These are phyloP conservation scores for Anorthoa munda DNA, from an alignment of 2,888 invertebrate genomes.

Conservation along the genomic window DNA sequence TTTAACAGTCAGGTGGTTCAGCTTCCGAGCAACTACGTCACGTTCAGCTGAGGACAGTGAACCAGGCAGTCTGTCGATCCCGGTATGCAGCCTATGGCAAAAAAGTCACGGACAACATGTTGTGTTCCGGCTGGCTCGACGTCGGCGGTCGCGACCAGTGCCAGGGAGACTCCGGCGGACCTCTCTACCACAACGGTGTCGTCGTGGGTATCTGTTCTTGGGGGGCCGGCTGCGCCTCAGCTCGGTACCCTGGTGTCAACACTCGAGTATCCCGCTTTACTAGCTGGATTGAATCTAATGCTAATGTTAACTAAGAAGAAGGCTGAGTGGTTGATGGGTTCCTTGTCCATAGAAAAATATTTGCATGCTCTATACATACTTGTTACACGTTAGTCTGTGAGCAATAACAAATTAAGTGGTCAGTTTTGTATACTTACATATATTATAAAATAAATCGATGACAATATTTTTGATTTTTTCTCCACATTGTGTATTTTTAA, in stretches of 20 bases:
- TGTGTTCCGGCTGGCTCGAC: constrained; percentile 75
- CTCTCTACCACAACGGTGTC: constrained; percentile 70
- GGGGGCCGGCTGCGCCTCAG: constrained; percentile 67
- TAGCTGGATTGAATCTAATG: constrained; percentile 65
- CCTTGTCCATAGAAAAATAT: neutral
- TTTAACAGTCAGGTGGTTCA: constrained; percentile 62
- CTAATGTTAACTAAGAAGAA: constrained; percentile 37
- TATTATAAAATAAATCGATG: neutral
- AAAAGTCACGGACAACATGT: constrained; percentile 70
- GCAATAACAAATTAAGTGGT: neutral
- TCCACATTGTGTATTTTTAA: neutral
- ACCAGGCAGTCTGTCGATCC: constrained; percentile 67
- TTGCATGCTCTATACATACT: neutral
- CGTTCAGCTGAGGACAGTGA: constrained; percentile 72
- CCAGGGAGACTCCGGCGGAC: constrained; percentile 74
- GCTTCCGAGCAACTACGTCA: constrained; percentile 71
- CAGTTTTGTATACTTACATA: neutral
- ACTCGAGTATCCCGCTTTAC: constrained; percentile 70
- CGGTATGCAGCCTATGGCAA: constrained; percentile 63
- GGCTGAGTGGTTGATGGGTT: too few relatives aligned
- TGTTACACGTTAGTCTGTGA: neutral
- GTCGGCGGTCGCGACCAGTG: constrained; percentile 75
- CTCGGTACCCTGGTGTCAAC: constrained; percentile 72
- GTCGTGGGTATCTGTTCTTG: constrained; percentile 74
- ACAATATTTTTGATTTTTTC: neutral